Evolutionary conservation across 1,140 invertebrate genomes (phyloP).

Genomic region (Papilio helenus): DNA sequence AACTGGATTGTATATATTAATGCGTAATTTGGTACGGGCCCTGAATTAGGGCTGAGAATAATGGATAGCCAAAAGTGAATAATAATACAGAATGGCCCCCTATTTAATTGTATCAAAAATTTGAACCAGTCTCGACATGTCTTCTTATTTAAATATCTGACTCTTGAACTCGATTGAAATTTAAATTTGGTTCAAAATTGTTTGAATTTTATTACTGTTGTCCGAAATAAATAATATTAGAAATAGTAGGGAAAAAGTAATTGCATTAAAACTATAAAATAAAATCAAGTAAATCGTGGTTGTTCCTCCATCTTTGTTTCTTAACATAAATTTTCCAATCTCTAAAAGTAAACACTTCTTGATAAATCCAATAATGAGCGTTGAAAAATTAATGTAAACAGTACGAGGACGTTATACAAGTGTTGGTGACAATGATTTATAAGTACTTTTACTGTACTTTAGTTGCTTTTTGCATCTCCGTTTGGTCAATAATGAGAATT

Average conservation of each 20-base stretch:
- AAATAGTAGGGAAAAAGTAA: not conserved
- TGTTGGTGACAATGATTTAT: not conserved
- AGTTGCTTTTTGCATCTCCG: constrained; percentile 54
- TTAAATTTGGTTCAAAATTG: not conserved
- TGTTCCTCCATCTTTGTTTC: not conserved
- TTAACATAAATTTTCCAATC: not conserved
- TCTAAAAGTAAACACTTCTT: not conserved
- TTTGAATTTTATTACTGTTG: not conserved
- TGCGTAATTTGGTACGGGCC: constrained; percentile 79
- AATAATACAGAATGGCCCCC: constrained; percentile 55
- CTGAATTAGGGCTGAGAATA: constrained; percentile 73
- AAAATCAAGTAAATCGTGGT: not conserved
- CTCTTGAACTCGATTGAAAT: constrained; percentile 16
- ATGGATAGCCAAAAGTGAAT: constrained; percentile 75
- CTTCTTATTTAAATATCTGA: constrained; percentile 30
- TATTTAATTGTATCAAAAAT: constrained; percentile 46
- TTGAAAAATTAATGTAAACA: constrained; percentile 10
- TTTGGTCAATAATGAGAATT: constrained; percentile 67
- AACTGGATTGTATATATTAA: constrained; percentile 81
- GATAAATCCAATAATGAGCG: not conserved
- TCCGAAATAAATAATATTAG: not conserved
- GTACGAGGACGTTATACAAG: not conserved
- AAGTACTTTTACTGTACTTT: constrained; percentile 9
- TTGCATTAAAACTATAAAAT: not conserved
- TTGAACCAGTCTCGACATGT: constrained; percentile 39